Base-by-base conservation (phyloP, 2,113 vertebrate genomes). In the Trogon melanurus region DNA sequence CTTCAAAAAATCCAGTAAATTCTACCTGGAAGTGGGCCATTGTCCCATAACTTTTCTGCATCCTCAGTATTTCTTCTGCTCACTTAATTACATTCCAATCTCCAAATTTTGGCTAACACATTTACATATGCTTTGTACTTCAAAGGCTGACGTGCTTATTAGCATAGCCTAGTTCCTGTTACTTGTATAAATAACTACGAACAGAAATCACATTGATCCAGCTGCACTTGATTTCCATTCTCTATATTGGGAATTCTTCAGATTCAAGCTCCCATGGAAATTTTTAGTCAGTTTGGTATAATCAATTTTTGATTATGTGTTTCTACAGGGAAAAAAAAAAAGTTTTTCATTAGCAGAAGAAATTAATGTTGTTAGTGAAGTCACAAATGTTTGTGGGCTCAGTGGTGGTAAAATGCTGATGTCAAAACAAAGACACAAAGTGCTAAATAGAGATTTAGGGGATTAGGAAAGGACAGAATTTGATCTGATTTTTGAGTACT, bases 61-160 rank as follows among this genome's bases (percentile, higher is more conserved):
- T 64, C 54, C 66, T 95, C 88, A 93, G 83, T 65, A 74, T 89
- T 97, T 96, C 84, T 95, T 69, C 87, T 85, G 66, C 67, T 94
- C 64, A 50, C 50, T 89, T 97, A 97, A 97, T 95, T 93, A 75
- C 71, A 85, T 95, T 94, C 79, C 75, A 72, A 87, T 87, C 90
- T 85, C 66, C 67, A 94, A 88, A 92, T 96, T 96, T 92, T 95
- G 92, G 91, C 88, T 95, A 89, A 64, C 0, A 2, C 18, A 96
- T 97, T 95, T 97, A 93, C 96, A 97, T 97, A 89, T 0, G 1
- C 82, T 97, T 96, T 97, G 94, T 80, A 97, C 96, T 97, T 97
- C 96, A 97, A 97, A 97, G 96, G 82, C 79, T 95, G 93, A 91
- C 61, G 96, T 80, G 60, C 95, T 94, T 89, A 96, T 97, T 96